Conservation (phyloP, 2,797 vertebrate genomes). For the Mormyrus hasselquistii region DNA sequence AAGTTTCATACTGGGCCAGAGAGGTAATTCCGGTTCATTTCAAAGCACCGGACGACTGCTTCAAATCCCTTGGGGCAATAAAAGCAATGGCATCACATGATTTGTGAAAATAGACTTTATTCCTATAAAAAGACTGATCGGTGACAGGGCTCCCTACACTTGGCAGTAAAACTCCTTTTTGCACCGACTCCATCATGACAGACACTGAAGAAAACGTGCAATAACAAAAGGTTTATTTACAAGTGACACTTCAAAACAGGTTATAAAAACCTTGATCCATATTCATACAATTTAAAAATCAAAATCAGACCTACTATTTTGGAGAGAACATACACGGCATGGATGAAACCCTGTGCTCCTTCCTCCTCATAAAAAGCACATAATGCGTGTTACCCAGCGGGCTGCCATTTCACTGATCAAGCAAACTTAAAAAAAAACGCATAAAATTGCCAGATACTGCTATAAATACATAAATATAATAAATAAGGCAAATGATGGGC, state of each 20-base stretch:
- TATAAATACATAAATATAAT: conserved; percentile 62
- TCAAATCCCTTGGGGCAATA: background rate
- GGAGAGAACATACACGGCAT: conserved; percentile 47
- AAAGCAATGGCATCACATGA: background rate
- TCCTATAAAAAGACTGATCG: conserved; percentile 67
- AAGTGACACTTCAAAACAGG: conserved; percentile 53
- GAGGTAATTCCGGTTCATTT: background rate
- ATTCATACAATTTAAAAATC: conserved; percentile 25
- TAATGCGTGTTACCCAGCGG: conserved; percentile 20
- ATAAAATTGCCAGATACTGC: conserved; percentile 40
- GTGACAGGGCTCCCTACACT: conserved; percentile 54
- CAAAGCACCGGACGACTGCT: background rate
- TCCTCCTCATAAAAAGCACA: conserved; percentile 49
- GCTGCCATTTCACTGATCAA: conserved; percentile 29
- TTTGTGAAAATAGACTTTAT: conserved; percentile 79
- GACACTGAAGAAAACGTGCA: conserved; percentile 55
- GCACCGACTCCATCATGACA: conserved; percentile 41
- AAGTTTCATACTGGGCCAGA: background rate
- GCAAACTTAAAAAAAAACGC: conserved; percentile 37
- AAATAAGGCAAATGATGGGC: conserved; percentile 48
- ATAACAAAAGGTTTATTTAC: conserved; percentile 58
- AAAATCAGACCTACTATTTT: conserved; percentile 36
- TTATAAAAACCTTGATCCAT: conserved; percentile 60
- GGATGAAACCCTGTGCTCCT: conserved; percentile 27
- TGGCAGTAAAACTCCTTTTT: conserved; percentile 41